Base-by-base conservation (phyloP, 1,140 invertebrate species). In the Cydia strobilella region DNA sequence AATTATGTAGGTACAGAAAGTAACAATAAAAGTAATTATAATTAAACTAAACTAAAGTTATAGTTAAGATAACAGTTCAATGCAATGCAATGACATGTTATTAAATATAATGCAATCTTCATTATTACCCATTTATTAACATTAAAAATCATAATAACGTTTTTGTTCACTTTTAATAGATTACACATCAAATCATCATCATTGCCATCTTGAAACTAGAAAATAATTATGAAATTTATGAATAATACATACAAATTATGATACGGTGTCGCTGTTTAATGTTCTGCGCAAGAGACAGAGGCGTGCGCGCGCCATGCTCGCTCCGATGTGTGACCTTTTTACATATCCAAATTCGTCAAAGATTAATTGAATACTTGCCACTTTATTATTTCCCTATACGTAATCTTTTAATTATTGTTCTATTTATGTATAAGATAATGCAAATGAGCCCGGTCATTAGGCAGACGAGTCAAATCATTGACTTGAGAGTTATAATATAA, bases 281-380 rank as follows among this genome's bases (percentile, higher is more conserved):
- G 4, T 35, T 35, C 15, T 35, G 65, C 65, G 65, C 65, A 35
- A 35, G 27, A 27, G 59, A 63, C 59, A 27, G 63, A 15, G n/a
- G 31, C 65, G 27, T 6, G 31, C 13, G 0, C 27, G 13, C 15
- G 35, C 6, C 15, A 66, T 66, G 27, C 27, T 18, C 51, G 4
- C 4, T 12, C 15, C 63, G 63, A n/a, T 7, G 13, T n/a, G 13
- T 18, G 65, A 35, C 65, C 65, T 69, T 69, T 69, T 31, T 5
- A 1, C 12, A 20, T 69, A 35, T 69, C 65, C n/a, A 69, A 69
- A 69, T 69, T n/a, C 65, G 65, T 69, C 31, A 4, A 69, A 15
- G 27, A 18, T 59, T 20, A 59, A 59, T 59, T 59, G 51, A 59
- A 59, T 51, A 51, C 48, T 20, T 59, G 15, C 4, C 45, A 15